Conservation (phyloP, 2,113 vertebrate genomes). For the Takifugu flavidus region DNA sequence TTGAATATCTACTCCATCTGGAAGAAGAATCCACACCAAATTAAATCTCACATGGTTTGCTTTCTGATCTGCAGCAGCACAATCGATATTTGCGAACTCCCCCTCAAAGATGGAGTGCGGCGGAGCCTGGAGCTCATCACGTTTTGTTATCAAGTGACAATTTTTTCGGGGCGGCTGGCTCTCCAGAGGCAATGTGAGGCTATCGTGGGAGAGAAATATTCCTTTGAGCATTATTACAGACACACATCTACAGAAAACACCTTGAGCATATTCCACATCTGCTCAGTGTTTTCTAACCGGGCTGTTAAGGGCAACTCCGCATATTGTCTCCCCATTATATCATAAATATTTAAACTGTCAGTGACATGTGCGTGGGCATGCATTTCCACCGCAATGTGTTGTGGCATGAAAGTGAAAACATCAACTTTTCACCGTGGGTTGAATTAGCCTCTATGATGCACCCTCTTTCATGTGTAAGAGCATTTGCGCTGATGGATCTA, state of each 20-base stretch:
- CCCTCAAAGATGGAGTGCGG: constrained; percentile 44
- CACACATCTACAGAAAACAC: constrained; percentile 56
- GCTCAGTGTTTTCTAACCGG: constrained; percentile 33
- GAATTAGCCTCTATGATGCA: constrained; percentile 19
- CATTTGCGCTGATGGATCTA: constrained; percentile 25
- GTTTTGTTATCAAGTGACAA: constrained; percentile 53
- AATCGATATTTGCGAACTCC: constrained; percentile 41
- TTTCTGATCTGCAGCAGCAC: constrained; percentile 42
- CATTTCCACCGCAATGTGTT: constrained; percentile 3
- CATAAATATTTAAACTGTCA: constrained; percentile 59
- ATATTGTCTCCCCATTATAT: constrained; percentile 60
- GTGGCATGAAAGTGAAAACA: constrained; percentile 24
- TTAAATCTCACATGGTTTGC: constrained; percentile 40
- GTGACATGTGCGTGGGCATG: constrained; percentile 35
- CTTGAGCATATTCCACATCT: constrained; percentile 37
- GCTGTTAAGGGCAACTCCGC: constrained; percentile 26
- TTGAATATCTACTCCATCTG: constrained; percentile 9
- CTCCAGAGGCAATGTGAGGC: constrained; percentile 41
- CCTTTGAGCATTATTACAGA: constrained; percentile 54
- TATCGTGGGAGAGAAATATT: constrained; percentile 25
- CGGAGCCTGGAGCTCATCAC: constrained; percentile 50
- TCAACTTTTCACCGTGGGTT: constrained; percentile 18
- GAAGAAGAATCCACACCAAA: constrained; percentile 12
- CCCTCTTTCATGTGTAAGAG: constrained; percentile 6
- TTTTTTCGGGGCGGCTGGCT: constrained; percentile 10